Evolutionary conservation across 2,113 vertebrate species (phyloP).

Genomic region (human): GRCh38 chr5:35810501-35811000

Average conservation of each 20-base stretch:
- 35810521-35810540: background rate
- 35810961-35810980: rapidly evolving
- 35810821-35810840: background rate
- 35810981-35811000: background rate
- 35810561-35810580: background rate
- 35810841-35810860: background rate
- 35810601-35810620: background rate
- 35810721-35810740: background rate
- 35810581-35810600: background rate
- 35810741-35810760: background rate
- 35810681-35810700: background rate
- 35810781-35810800: background rate
- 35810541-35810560: background rate
- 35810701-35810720: no score
- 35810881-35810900: background rate
- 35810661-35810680: background rate
- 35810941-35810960: background rate
- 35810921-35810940: background rate
- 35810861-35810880: background rate
- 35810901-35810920: background rate
- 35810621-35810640: no score
- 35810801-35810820: background rate
- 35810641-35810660: background rate
- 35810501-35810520: background rate
- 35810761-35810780: background rate